Evolutionary conservation across 1,140 invertebrate species (phyloP), one percentile per base, ranked within the genome.

Genomic region (Cyrtorhinus lividipennis): DNA sequence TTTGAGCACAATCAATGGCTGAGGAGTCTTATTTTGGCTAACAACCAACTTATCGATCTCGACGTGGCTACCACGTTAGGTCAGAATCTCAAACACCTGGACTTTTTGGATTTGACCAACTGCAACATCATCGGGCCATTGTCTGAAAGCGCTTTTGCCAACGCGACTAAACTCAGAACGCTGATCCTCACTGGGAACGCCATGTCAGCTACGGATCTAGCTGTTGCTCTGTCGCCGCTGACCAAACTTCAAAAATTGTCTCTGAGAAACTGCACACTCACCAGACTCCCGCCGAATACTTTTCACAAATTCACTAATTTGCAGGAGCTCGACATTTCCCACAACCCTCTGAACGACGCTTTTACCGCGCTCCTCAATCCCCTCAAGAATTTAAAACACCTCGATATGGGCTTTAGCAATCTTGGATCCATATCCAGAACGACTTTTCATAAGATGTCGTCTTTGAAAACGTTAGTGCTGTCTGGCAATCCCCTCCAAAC

Each of bases 341-440:
- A 65, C 15, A 69, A 69, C 59, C 66, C 66, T 1, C 68, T 86
- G 0, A 79, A 80, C 24, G 80, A 85, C 68, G 83, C 81, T 0
- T 86, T 85, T 68, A 82, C 82, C 13, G 79, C 75, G 68, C 69
- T 85, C 15, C 71, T 86, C n/a, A 80, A 80, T 0, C 83, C 83
- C 0, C 69, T 86, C 1, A 78, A 80, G 44, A 80, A 80, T 22
- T 72, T 86, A 12, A 80, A 84, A 72, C 83, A 82, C 69, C 72
- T 86, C 10, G 83, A 86, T 68, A 86, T 86, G 83, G 83, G 83
- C 5, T 84, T 84, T 67, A 84, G 83, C 71, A 81, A 82, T 69
- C 72, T 86, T 10, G 81, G 81, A 1, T 76, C 82, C 64, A 79
- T 86, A 26, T 79, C 80, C 8, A 81, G 79, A 23, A 77, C 81